phyloP scores from a whole-genome alignment of 2,888 invertebrate species.

The Augiades crinisus region DNA sequence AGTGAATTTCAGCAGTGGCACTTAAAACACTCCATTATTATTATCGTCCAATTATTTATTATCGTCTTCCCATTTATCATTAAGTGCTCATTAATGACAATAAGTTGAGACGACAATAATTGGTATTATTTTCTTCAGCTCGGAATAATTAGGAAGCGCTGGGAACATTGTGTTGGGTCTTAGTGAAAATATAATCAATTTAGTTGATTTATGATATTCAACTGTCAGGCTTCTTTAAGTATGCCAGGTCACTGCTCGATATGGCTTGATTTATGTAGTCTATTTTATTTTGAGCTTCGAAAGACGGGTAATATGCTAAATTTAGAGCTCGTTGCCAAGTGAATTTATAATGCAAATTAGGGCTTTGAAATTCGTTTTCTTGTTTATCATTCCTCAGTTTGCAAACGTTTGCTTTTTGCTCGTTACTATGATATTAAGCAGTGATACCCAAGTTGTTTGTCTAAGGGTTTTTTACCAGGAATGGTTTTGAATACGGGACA shows the following conservation, averaged over 20 bases:
- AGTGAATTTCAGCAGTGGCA: too few relatives aligned
- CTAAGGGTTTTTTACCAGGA: too few relatives aligned
- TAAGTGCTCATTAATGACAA: too few relatives aligned
- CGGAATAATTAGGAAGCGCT: conserved; percentile 8
- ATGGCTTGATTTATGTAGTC: conserved; percentile 3
- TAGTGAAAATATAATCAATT: conserved; percentile 17
- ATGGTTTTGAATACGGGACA: too few relatives aligned
- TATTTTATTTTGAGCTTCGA: background rate
- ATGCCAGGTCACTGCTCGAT: conserved; percentile 4
- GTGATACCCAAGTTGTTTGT: too few relatives aligned
- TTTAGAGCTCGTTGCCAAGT: background rate
- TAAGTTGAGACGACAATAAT: background rate
- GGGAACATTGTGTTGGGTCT: conserved; percentile 5
- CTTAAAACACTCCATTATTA: too few relatives aligned
- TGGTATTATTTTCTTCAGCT: conserved; percentile 1
- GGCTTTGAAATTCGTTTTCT: background rate
- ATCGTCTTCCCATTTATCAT: too few relatives aligned
- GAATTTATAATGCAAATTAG: background rate
- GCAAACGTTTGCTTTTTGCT: too few relatives aligned
- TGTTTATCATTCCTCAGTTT: background rate
- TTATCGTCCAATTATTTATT: too few relatives aligned
- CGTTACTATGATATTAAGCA: background rate
- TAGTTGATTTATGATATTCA: conserved; percentile 15
- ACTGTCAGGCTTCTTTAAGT: conserved; percentile 8
- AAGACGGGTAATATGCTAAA: background rate